Evolutionary conservation across 2,888 invertebrate species (phyloP), one percentile per base, ranked within the genome.

Genomic region (Diploptera punctata): DNA sequence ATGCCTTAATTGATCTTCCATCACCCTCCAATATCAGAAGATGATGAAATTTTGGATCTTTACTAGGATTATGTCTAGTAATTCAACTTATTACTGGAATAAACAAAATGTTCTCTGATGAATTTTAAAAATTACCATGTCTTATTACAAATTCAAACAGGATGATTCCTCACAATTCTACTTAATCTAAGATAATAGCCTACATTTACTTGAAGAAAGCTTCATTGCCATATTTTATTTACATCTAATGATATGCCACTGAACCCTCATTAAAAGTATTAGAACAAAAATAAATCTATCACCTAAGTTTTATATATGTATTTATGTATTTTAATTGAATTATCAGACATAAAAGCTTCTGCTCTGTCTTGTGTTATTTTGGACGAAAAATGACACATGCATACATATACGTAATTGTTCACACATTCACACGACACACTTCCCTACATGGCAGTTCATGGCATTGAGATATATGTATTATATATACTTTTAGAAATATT

Each of bases 371-470:
- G 31, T 29, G n/a, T 44, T 26, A 26, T 43, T 26, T 33, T 43
- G 43, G 29, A 65, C 43, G 38, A 43, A 65, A n/a, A 65, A 65
- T 26, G n/a, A 43, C 26, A 65, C 65, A 65, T 44, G 38, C 47
- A 65, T 44, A 26, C 65, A 19, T 26, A 65, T 26, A 43, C 21
- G 3, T 13, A 10, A 3, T 3, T 26, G 16, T 10, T 10, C 24
- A 24, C 24, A 24, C 62, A 21, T 38, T 38, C 43, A 43, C 31
- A 61, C 18, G 2, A 65, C 16, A 21, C 62, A 65, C 31, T 29
- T 44, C 21, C 44, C 65, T 65, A 65, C 44, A 44, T 65, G 65
- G 65, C 65, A 65, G 65, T 65, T 44, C 65, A 44, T 43, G 44
- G 65, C 65, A 65, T 65, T 44, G 44, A 65, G 18, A 65, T 65